A percentile compares a stretch with the other conserved stretches of the same genome.
Conservation (phyloP, 1,140 invertebrate genomes). For the Homalodisca vitripennis region DNA sequence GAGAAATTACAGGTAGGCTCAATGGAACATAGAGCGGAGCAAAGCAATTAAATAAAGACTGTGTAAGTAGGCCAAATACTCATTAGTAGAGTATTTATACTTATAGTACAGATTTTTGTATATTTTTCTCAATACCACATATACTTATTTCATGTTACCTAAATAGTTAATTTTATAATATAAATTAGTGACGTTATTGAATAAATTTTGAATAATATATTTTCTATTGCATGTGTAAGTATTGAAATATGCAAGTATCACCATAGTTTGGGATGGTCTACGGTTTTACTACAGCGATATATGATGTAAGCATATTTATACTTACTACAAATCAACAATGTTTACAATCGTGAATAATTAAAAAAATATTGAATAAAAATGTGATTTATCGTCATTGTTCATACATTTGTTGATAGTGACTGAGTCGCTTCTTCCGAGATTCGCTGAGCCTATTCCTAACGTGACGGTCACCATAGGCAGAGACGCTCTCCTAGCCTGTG, state of each 20-base stretch:
- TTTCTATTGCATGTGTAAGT: background rate
- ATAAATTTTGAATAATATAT: too few species aligned
- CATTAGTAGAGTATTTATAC: too few species aligned
- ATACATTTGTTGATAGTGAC: slow-evolving; percentile 44
- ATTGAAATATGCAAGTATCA: background rate
- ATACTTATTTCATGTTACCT: too few species aligned
- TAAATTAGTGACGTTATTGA: too few species aligned
- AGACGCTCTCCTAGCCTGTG: slow-evolving; percentile 88
- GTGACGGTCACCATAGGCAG: slow-evolving; percentile 88
- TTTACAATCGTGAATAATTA: background rate
- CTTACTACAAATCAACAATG: background rate
- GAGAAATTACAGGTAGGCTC: too few species aligned
- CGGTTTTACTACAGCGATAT: background rate
- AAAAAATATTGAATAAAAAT: background rate
- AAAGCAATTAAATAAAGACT: too few species aligned
- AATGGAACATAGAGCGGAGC: too few species aligned
- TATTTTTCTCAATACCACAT: too few species aligned
- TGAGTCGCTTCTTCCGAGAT: slow-evolving; percentile 69
- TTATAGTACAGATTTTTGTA: too few species aligned
- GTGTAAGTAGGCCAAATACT: too few species aligned
- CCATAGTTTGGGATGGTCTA: background rate
- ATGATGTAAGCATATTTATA: background rate
- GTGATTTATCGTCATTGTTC: background rate
- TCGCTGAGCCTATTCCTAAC: slow-evolving; percentile 89
- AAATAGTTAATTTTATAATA: too few species aligned